Conservation (phyloP, 2,888 invertebrate genomes). For the Eupithecia dodoneata region DNA sequence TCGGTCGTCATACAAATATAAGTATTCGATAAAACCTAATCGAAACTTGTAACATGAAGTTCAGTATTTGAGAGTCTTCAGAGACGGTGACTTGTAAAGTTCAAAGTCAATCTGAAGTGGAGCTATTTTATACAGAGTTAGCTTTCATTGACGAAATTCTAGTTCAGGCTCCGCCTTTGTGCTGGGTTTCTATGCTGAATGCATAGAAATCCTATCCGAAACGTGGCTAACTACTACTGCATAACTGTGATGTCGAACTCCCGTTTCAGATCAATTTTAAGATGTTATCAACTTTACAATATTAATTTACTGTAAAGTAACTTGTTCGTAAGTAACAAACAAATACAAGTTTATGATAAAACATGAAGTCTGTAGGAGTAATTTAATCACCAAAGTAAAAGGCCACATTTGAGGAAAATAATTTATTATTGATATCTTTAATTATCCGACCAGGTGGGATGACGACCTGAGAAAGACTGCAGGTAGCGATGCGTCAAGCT, state of each 20-base stretch:
- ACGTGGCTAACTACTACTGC: conserved; percentile 5
- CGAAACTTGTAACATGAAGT: conserved; percentile 50
- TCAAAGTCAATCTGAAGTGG: conserved; percentile 58
- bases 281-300: background rate
- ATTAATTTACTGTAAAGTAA: background rate
- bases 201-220: background rate
- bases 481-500: too few relatives aligned
- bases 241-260: conserved; percentile 28
- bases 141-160: conserved; percentile 50
- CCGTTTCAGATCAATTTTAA: background rate
- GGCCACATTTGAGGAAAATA: too few relatives aligned
- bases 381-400: too few relatives aligned
- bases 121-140: conserved; percentile 56
- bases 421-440: too few relatives aligned
- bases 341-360: too few relatives aligned
- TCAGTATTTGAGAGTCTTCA: conserved; percentile 50
- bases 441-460: too few relatives aligned
- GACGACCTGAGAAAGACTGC: too few relatives aligned
- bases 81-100: conserved; percentile 55
- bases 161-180: conserved; percentile 49
- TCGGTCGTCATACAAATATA: background rate
- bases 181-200: conserved; percentile 44
- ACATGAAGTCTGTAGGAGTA: too few relatives aligned
- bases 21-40: conserved; percentile 19
- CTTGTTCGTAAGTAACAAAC: too few relatives aligned